Evolutionary conservation across 2,113 vertebrate genomes (phyloP), one percentile per base, ranked within the genome.

Genomic region (Prunella fulvescens): DNA sequence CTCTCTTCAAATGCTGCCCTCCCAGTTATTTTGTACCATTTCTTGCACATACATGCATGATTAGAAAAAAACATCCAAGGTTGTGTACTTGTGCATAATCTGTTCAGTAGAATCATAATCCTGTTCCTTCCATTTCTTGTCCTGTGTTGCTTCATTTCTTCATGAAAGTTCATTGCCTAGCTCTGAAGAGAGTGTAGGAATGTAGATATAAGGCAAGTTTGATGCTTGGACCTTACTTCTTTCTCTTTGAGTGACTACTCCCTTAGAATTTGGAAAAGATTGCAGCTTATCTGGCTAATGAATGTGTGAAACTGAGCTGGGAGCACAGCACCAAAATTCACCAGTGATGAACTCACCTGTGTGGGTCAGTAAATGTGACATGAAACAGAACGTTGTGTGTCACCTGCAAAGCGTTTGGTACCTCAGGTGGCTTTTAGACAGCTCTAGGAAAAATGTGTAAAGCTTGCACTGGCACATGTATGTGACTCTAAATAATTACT

Each of bases 371-470:
- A 48, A 51, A 51, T 7, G 19, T 9, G 26, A 19, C 19, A 24
- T 0, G 19, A 17, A 69, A 37, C 14, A 35, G 62, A 83, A 35
- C 1, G 2, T 37, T 54, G 7, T 14, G 39, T 2, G 2, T 56
- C 44, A 22, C 2, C 0, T 17, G 9, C 33, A 44, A 64, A 9
- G 44, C 0, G 0, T 39, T 62, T 60, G 13, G 58, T 60, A n/a
- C 17, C 11, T 72, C 48, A 15, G 29, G 48, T 56, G 31, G 16
- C 45, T 69, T 80, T 77, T 66, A 37, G 45, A 31, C 44, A 33
- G 0, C 24, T 76, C 31, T 10, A 31, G 80, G n/a, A 53, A 72
- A 69, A 79, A 51, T 3, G 6, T 35, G 7, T 33, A 4, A 82
- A 39, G 8, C 20, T 45, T 29, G 10, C n/a, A 7, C 24, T 65